Evolutionary conservation across 2,888 invertebrate species (phyloP), one percentile per base, ranked within the genome.

Genomic region (Sarcophaga rosellei): DNA sequence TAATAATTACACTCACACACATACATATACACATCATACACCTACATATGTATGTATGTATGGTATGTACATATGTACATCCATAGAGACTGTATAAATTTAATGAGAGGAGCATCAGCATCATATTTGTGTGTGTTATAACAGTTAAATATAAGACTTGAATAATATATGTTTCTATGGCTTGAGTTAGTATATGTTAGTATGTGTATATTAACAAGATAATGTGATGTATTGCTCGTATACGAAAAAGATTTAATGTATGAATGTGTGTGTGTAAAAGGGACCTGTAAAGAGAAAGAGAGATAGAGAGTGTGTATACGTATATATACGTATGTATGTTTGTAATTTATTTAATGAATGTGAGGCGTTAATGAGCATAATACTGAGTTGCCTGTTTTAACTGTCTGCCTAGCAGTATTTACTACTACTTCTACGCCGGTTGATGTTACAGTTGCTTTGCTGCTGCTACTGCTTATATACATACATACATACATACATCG

Each of bases 331-430:
- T 47, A 47, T 4, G 12, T 53, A 5, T 17, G 12, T 15, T 53
- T 53, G 17, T 15, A 53, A 53, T 53, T 53, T 53, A 53, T 35
- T 35, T 35, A 35, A 81, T 76, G 20, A 69, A 70, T 66, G 76
- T 83, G 70, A 81, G 63, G 83, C 83, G 84, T 85, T 84, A 79
- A 86, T 84, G 86, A 86, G 81, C 81, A 83, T 82, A 83, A 85
- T 80, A 85, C 82, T 74, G 78, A 77, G 66, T 78, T 76, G 76
- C 20, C 47, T 77, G 72, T 61, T 75, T 72, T 73, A 69, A 79
- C 72, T 66, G 76, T 25, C 62, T 75, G 20, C 15, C 35, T 15
- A 0, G 2, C 35, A 35, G 35, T 53, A 12, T 53, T 88, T 88
- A 88, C 81, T 86, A 84, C 35, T 72, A 72, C 63, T 59, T 47